A percentile compares a stretch with the other conserved stretches of the same genome.
Conservation (phyloP, 2,113 vertebrate species). For the Dicaeum eximium region DNA sequence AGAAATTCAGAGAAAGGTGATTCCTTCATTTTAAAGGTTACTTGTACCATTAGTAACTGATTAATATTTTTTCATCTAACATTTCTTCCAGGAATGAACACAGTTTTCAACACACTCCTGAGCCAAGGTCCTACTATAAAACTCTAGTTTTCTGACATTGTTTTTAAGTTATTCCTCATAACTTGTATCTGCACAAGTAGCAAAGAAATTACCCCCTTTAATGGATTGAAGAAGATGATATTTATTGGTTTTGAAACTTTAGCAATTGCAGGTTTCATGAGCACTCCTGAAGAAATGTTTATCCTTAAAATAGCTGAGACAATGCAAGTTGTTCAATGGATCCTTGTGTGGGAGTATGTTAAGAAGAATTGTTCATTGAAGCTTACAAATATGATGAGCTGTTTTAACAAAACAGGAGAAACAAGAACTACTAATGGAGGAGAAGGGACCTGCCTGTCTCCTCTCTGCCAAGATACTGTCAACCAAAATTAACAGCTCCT, state of each 20-base stretch:
- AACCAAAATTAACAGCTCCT: neutral
- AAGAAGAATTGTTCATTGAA: slow-evolving; percentile 22
- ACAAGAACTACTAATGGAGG: neutral
- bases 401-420: slow-evolving; percentile 32
- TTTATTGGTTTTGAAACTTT: neutral
- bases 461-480: neutral
- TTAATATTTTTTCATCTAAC: neutral
- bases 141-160: neutral
- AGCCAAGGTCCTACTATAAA: neutral
- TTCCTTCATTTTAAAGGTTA: neutral
- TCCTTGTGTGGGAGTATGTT: slow-evolving; percentile 13
- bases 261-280: neutral
- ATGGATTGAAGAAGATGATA: neutral
- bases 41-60: neutral
- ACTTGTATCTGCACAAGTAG: neutral
- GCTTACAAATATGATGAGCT: slow-evolving; percentile 50
- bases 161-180: neutral
- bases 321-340: slow-evolving; percentile 14
- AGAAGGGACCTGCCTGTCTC: neutral
- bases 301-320: neutral
- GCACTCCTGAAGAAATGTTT: neutral
- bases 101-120: neutral
- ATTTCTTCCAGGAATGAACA: neutral
- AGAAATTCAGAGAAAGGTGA: neutral
- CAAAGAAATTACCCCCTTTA: neutral